These are phyloP conservation scores for Corythoichthys haematopterus DNA, from an alignment of 2,113 vertebrate species.

Conservation along the genomic window DNA sequence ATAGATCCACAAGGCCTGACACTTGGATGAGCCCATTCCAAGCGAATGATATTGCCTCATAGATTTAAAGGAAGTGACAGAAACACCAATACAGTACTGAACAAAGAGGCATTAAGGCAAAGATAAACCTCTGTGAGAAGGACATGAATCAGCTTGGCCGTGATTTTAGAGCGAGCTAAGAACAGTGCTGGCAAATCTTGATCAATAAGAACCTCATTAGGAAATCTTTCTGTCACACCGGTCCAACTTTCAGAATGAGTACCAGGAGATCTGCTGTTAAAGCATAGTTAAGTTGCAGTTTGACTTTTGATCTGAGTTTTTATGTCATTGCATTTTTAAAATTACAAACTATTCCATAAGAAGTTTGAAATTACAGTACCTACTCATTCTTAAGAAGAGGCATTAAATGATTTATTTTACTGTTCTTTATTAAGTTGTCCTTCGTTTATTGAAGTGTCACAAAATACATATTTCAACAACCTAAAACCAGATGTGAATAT, in stretches of 20 bases:
- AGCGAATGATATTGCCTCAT: conserved; percentile 67
- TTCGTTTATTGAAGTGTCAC: not conserved
- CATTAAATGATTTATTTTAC: not conserved
- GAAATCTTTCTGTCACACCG: conserved; percentile 39
- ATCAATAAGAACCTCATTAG: conserved; percentile 68
- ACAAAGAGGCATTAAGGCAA: conserved; percentile 70
- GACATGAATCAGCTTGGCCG: conserved; percentile 56
- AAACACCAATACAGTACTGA: conserved; percentile 68
- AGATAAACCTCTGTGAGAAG: conserved; percentile 63
- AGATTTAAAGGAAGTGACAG: conserved; percentile 69
- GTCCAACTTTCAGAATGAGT: conserved; percentile 28
- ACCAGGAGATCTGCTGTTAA: conserved; percentile 24
- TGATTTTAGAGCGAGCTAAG: conserved; percentile 48
- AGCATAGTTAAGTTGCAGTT: conserved; percentile 17
- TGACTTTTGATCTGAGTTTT: not conserved
- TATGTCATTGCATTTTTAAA: too few relatives aligned
- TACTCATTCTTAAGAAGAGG: not conserved
- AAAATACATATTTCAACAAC: not conserved
- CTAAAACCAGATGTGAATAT: not conserved
- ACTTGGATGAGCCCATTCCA: conserved; percentile 62
- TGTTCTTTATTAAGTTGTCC: not conserved
- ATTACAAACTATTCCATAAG: not conserved
- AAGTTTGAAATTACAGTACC: not conserved
- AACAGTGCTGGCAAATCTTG: conserved; percentile 52
- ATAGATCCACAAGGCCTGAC: conserved; percentile 64